Evolutionary conservation across 2,888 invertebrate genomes (phyloP).

Genomic region (Didymodactylos carnosus): DNA sequence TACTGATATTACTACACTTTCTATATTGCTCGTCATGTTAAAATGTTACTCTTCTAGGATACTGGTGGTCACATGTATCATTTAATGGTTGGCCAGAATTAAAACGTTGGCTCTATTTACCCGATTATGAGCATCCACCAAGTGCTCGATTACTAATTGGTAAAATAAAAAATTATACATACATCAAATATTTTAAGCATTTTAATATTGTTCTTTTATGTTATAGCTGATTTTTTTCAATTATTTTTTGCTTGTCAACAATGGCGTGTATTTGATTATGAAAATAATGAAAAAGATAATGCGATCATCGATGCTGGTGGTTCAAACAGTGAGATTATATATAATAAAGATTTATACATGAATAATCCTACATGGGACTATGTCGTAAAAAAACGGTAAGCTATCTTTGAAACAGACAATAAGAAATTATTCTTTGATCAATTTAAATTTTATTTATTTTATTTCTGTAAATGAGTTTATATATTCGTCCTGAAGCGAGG

Average conservation of each 20-base stretch:
- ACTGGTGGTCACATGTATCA: constrained; percentile 45
- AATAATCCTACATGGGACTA: constrained; percentile 15
- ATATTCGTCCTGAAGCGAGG: too few species aligned
- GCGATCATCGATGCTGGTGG: constrained; percentile 31
- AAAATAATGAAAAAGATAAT: constrained; percentile 41
- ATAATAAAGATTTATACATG: constrained; percentile 22
- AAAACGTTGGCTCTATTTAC: constrained; percentile 57
- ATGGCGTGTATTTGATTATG: constrained; percentile 60
- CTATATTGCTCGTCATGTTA: background rate
- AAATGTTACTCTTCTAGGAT: constrained; percentile 38
- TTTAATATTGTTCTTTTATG: background rate
- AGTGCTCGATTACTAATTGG: constrained; percentile 34
- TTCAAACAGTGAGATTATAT: constrained; percentile 34
- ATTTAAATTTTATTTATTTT: too few species aligned
- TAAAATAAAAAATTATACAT: background rate
- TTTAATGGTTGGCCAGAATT: background rate
- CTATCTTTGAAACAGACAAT: too few species aligned
- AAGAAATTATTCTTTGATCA: too few species aligned
- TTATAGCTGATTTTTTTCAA: constrained; percentile 56
- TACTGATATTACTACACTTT: too few species aligned
- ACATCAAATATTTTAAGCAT: background rate
- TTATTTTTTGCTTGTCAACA: constrained; percentile 67
- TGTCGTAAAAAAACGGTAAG: background rate
- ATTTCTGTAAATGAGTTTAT: too few species aligned
- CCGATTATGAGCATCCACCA: constrained; percentile 54